Conservation (phyloP, 2,888 invertebrate species). For the Rhagium mordax region DNA sequence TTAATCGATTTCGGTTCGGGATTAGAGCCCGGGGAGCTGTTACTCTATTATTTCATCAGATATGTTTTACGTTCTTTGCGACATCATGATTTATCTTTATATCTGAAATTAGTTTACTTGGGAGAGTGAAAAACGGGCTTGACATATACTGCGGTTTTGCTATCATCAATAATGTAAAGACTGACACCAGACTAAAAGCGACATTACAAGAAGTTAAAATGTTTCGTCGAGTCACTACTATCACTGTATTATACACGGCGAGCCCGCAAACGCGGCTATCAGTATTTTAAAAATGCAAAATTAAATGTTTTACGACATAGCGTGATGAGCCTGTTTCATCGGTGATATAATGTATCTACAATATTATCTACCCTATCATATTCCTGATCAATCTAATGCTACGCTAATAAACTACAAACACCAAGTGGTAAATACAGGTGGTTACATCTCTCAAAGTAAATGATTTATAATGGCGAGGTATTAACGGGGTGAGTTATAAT, state of each 20-base stretch:
- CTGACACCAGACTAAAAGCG: not conserved
- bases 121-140: constrained; percentile 13
- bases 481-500: constrained; percentile 17
- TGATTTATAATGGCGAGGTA: constrained; percentile 12
- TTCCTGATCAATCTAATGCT: not conserved
- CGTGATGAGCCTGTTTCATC: too few species aligned
- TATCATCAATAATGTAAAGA: constrained; percentile 18
- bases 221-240: not conserved
- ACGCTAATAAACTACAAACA: not conserved
- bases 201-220: not conserved
- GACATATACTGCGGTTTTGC: constrained; percentile 5
- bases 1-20: constrained; percentile 65
- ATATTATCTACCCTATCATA: not conserved
- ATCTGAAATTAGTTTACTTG: constrained; percentile 44
- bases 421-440: constrained; percentile 5
- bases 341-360: not conserved
- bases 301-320: too few species aligned
- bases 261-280: too few species aligned
- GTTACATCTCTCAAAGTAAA: constrained; percentile 2
- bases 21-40: constrained; percentile 64
- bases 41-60: constrained; percentile 60
- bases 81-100: constrained; percentile 48
- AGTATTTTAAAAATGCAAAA: too few species aligned
- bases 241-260: too few species aligned
- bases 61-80: constrained; percentile 47